Base-by-base conservation (phyloP, 2,113 vertebrate species). In the Perca fluviatilis region DNA sequence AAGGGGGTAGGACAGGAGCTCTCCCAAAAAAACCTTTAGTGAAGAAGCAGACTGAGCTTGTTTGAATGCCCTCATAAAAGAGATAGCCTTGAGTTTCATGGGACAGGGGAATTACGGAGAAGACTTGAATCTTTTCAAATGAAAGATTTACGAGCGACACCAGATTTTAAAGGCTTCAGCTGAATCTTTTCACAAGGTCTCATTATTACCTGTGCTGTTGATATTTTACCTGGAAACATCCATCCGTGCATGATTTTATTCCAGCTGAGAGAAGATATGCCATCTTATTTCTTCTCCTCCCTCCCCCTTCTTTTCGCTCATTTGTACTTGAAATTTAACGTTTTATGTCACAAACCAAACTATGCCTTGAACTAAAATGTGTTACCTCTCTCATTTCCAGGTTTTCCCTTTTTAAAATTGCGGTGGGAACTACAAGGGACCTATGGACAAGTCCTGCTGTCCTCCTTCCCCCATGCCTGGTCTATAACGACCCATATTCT, bases 391-490 rank as follows among this genome's bases (percentile, higher is more conserved):
- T 80, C 12, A 0, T 77, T 91, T 81, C 8, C 87, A 95, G 93
- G 88, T 74, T 89, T 83, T 63, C 21, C 72, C 58, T 73, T 6
- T n/a, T 6, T n/a, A 63, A 63, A 47, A 56, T 23, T 68, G 46
- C 70, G 49, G 80, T 51, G 66, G 77, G 58, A 84, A 54, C 74
- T 49, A 56, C 54, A 65, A 83, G 81, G 56, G 88, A 88, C 69
- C 82, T 66, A 92, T 85, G 74, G 90, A 84, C 88, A 92, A 87
- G 91, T 86, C 88, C 80, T 43, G 69, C 89, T 80, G 66, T 86
- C 40, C 53, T 81, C 80, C 91, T 73, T 71, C 89, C 84, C 88
- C 88, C 87, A 94, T 95, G 94, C 89, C 92, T 92, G 91, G 82
- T 80, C 89, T 89, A 64, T 94, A 95, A 74, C 76, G 1, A 64